A percentile compares a stretch with the other conserved stretches of the same genome.
These are phyloP conservation scores for Hipposideros armiger DNA, from an alignment of 2,113 vertebrate species.

Conservation along the genomic window DNA sequence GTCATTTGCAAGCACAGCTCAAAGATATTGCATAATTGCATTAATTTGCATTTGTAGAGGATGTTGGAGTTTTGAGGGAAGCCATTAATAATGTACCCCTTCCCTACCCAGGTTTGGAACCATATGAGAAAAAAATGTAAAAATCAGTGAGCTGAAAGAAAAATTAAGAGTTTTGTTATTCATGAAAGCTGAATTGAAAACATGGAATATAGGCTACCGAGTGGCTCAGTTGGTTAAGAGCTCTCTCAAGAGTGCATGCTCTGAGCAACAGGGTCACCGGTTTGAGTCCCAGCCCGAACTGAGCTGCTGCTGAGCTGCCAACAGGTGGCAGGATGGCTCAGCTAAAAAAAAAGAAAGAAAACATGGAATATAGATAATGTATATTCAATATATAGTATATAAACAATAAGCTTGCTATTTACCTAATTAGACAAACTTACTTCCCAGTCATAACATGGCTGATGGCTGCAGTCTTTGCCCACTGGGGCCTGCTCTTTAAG, in stretches of 20 bases:
- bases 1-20: conserved; percentile 58
- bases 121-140: conserved; percentile 29
- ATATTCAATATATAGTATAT: no score
- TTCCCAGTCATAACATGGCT: neutral
- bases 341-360: neutral
- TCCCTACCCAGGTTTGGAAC: neutral
- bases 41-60: conserved; percentile 49
- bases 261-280: no score
- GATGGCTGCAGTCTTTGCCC: neutral
- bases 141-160: neutral
- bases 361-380: neutral
- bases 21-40: conserved; percentile 49
- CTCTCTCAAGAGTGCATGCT: no score
- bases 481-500: neutral
- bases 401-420: neutral
- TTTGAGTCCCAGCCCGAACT: no score
- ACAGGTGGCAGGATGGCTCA: no score
- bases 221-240: no score
- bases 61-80: conserved; percentile 21
- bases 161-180: conserved; percentile 3
- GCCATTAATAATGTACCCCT: conserved; percentile 1
- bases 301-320: no score
- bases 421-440: neutral
- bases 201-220: neutral
- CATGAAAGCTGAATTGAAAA: conserved; percentile 11